Conservation (phyloP, 2,113 vertebrate species). For the Tachycineta bicolor region DNA sequence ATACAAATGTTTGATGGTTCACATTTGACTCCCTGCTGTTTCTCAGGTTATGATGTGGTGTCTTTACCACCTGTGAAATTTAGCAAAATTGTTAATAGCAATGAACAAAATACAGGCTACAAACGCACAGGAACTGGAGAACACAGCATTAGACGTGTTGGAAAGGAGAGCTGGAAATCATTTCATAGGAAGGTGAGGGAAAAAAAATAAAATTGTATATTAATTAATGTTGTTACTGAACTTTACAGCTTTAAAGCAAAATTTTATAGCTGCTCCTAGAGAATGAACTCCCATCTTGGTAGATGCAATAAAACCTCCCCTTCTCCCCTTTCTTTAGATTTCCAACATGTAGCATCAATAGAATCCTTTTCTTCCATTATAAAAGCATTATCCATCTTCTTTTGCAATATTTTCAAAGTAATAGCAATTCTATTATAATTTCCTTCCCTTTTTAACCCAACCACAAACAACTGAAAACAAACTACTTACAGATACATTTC, state of each 20-base stretch:
- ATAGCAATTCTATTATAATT: neutral
- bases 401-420: neutral
- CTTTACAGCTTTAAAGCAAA: neutral
- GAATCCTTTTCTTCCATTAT: neutral
- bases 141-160: neutral
- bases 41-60: neutral
- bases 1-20: neutral
- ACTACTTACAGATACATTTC: conserved; percentile 69
- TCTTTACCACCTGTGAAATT: neutral
- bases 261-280: neutral
- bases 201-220: neutral
- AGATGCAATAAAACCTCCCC: neutral
- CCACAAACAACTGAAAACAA: neutral
- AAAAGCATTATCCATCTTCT: neutral
- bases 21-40: neutral
- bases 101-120: neutral
- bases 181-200: neutral
- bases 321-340: neutral
- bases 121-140: neutral
- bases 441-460: neutral
- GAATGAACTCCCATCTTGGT: neutral
- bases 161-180: neutral
- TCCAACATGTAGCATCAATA: neutral
- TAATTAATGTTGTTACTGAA: neutral
- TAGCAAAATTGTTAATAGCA: neutral